phyloP scores from a whole-genome alignment of 2,797 vertebrate genomes.

The Falco berigora region DNA sequence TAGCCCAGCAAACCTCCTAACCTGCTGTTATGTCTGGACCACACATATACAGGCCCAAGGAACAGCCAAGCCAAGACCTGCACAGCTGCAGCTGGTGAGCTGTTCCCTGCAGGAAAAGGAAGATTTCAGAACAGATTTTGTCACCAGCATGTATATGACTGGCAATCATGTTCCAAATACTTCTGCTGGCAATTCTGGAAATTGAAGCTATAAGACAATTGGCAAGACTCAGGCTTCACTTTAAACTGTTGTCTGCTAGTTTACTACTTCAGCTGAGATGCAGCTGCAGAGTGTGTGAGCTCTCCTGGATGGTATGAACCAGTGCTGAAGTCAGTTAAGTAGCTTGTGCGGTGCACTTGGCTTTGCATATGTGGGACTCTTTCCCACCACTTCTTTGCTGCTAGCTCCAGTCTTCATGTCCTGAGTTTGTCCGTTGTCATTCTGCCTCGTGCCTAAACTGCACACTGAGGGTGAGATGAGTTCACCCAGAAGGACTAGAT shows the following conservation, averaged over 20 bases:
- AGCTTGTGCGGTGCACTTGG: not conserved
- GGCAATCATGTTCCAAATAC: not conserved
- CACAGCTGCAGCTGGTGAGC: not conserved
- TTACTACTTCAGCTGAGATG: not conserved
- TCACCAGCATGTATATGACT: not conserved
- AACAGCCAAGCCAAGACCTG: not conserved
- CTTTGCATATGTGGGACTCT: not conserved
- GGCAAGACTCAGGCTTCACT: not conserved
- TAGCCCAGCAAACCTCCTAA: not conserved
- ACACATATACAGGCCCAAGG: rapidly evolving
- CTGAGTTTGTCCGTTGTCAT: not conserved
- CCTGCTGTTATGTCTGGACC: not conserved
- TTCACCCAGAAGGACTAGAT: not conserved
- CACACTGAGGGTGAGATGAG: not conserved
- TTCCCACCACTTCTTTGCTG: not conserved
- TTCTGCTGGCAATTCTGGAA: not conserved
- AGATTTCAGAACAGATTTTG: not conserved
- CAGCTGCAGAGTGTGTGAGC: not conserved
- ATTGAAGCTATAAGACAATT: not conserved
- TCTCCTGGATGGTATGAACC: not conserved
- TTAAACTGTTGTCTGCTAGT: not conserved
- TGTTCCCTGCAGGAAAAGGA: not conserved
- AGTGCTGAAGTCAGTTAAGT: not conserved
- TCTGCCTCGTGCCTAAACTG: not conserved
- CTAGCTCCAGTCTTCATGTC: not conserved